These are phyloP conservation scores for Adela reaumurella DNA, from an alignment of 2,888 invertebrate species.

Conservation along the genomic window DNA sequence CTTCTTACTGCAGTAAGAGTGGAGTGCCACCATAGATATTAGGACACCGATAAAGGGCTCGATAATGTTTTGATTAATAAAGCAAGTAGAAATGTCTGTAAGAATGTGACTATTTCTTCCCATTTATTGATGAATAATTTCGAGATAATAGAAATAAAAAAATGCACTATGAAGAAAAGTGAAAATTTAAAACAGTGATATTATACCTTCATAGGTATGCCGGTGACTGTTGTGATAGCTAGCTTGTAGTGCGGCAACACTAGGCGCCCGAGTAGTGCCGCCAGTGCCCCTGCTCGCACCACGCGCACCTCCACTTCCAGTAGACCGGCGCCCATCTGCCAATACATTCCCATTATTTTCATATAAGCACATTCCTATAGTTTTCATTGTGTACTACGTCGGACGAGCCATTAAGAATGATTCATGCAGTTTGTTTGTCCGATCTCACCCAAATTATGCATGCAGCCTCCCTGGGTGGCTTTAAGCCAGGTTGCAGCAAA, in stretches of 20 bases:
- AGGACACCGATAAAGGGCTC: too few relatives aligned
- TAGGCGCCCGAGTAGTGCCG: constrained; percentile 69
- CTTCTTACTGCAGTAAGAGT: too few relatives aligned
- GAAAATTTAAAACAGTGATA: too few relatives aligned
- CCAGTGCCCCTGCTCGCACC: constrained; percentile 69
- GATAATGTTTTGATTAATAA: too few relatives aligned
- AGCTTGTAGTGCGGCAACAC: constrained; percentile 85
- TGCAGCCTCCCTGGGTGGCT: too few relatives aligned
- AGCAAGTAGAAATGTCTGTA: not conserved
- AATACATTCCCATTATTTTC: constrained; percentile 13
- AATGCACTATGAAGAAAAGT: not conserved
- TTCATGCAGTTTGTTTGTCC: too few relatives aligned
- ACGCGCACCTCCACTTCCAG: constrained; percentile 81
- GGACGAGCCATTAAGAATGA: not conserved
- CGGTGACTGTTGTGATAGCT: constrained; percentile 94
- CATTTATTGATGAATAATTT: not conserved
- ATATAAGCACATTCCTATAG: not conserved
- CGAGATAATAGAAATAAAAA: not conserved
- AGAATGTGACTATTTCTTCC: not conserved
- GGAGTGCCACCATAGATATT: too few relatives aligned
- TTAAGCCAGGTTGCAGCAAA: too few relatives aligned
- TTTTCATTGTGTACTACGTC: not conserved
- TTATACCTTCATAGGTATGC: constrained; percentile 97
- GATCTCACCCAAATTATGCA: too few relatives aligned
- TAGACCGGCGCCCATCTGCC: constrained; percentile 66